phyloP scores from a whole-genome alignment of 2,113 vertebrate genomes.

The Apteryx mantelli region DNA sequence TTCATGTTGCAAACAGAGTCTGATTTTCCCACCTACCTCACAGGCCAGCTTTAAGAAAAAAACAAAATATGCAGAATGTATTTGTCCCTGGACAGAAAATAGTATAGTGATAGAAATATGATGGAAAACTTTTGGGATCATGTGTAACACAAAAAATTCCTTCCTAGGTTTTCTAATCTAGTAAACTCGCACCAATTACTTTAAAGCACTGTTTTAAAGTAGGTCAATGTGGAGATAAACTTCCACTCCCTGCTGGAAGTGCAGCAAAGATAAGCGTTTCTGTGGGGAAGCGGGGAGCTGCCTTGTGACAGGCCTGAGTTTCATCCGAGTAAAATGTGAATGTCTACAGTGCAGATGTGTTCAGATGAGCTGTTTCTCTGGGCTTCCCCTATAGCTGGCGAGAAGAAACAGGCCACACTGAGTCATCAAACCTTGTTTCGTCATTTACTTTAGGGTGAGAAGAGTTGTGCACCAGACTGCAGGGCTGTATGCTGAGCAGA shows the following conservation, averaged over 20 bases:
- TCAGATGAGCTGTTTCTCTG: background rate
- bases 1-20: background rate
- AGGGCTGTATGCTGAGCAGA: background rate
- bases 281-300: background rate
- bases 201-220: background rate
- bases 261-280: background rate
- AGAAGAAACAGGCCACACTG: background rate
- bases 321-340: background rate
- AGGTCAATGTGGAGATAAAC: background rate
- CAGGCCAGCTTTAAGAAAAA: accelerated
- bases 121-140: background rate
- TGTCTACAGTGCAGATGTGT: background rate
- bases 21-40: background rate
- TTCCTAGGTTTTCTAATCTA: background rate
- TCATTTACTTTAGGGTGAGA: background rate
- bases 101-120: background rate
- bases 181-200: background rate
- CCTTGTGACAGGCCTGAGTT: background rate
- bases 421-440: background rate
- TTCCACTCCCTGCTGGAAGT: background rate
- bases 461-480: background rate
- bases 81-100: background rate
- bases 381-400: background rate
- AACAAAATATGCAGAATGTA: background rate
- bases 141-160: background rate